Conservation (phyloP, 2,113 vertebrate genomes). For the Choloepus hoffmanni region DNA sequence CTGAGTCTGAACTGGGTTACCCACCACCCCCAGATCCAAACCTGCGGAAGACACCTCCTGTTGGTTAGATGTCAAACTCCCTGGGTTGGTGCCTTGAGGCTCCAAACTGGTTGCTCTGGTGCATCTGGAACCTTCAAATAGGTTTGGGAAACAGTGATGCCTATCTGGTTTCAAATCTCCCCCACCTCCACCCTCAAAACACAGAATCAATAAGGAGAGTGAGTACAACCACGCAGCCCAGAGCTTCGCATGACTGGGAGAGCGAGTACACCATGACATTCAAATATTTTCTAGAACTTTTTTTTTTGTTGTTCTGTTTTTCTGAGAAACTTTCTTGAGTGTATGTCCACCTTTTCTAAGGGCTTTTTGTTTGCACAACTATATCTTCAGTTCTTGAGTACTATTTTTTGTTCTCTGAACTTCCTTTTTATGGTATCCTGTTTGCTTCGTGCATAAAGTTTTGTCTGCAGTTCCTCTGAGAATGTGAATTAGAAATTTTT, state of each 20-base stretch:
- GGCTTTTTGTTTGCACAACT: background rate
- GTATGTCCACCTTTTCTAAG: slow-evolving; percentile 24
- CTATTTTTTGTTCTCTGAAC: background rate
- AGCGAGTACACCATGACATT: background rate
- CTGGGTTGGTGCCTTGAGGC: background rate
- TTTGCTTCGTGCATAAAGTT: background rate
- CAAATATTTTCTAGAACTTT: background rate
- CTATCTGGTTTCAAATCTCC: background rate
- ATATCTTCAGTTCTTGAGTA: background rate
- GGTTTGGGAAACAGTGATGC: background rate
- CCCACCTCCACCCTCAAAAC: background rate
- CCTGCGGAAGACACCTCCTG: background rate
- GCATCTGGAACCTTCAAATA: background rate
- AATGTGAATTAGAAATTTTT: background rate
- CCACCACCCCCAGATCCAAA: background rate
- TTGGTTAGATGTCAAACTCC: background rate
- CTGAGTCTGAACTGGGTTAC: background rate
- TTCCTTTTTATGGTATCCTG: slow-evolving; percentile 8
- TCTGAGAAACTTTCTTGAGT: background rate
- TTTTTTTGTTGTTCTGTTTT: background rate
- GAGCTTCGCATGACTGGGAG: background rate
- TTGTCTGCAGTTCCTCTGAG: background rate
- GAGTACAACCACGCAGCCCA: background rate
- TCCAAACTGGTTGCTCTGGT: background rate
- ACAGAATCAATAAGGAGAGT: background rate